Conservation (phyloP, 2,113 vertebrate species). For the Brachirus orientalis region DNA sequence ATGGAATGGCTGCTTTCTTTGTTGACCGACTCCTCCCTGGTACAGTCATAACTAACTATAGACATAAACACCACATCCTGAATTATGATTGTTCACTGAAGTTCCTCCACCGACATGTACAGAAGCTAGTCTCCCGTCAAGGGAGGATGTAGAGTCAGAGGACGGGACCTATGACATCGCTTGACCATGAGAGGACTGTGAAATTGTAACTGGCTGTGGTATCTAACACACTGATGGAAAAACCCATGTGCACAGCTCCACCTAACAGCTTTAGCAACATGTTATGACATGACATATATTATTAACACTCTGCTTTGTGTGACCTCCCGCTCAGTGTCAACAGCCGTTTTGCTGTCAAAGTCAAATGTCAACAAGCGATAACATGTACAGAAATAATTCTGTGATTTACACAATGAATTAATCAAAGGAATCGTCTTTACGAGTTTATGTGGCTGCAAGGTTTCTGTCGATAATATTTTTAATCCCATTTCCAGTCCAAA, state of each 20-base stretch:
- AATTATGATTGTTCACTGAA: constrained; percentile 1
- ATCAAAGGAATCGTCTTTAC: too few species aligned
- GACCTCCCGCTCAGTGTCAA: constrained; percentile 29
- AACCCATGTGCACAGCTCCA: constrained; percentile 1
- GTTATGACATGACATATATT: constrained; percentile 50
- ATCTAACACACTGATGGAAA: constrained; percentile 46
- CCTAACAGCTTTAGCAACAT: constrained; percentile 19
- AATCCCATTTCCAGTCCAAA: neutral
- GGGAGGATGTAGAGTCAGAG: constrained; percentile 5
- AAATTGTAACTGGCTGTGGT: neutral
- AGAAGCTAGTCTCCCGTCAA: neutral
- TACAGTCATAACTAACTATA: neutral
- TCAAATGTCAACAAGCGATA: constrained; percentile 23
- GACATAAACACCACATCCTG: constrained; percentile 10
- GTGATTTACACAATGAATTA: neutral
- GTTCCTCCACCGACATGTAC: neutral
- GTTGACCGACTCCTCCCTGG: neutral
- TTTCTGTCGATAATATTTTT: too few species aligned
- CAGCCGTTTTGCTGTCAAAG: constrained; percentile 36
- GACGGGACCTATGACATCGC: constrained; percentile 11
- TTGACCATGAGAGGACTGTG: neutral
- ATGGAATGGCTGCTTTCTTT: too few species aligned
- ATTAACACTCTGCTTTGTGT: constrained; percentile 39
- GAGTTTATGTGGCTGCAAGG: neutral
- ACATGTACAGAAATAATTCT: neutral